Conservation (phyloP, 2,888 invertebrate species). For the Pammene fasciana region DNA sequence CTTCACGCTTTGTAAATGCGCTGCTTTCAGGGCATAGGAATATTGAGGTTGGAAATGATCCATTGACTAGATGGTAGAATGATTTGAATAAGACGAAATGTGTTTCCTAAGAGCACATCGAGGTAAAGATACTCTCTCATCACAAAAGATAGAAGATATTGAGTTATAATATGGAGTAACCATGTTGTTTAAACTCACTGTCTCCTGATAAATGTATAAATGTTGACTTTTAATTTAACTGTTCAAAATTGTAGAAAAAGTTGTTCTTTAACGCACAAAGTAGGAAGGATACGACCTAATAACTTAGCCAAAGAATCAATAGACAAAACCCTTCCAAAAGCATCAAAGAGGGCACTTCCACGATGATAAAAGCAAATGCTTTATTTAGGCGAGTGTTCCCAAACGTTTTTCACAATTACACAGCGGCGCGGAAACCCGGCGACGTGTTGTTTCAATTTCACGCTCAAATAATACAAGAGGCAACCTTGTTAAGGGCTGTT, state of each 20-base stretch:
- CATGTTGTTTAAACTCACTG: too few species aligned
- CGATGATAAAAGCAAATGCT: constrained; percentile 25
- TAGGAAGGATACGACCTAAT: neutral
- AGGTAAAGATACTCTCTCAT: neutral
- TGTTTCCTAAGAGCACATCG: neutral
- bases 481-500: constrained; percentile 59
- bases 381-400: constrained; percentile 37
- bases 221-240: too few species aligned
- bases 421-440: constrained; percentile 36
- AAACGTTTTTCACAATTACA: constrained; percentile 42
- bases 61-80: constrained; percentile 5
- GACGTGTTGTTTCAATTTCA: constrained; percentile 45
- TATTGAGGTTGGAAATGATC: constrained; percentile 20
- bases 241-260: too few species aligned
- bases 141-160: too few species aligned
- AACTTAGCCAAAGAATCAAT: constrained; percentile 30
- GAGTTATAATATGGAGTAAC: too few species aligned
- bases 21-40: constrained; percentile 11
- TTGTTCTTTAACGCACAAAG: too few species aligned
- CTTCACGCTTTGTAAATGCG: constrained; percentile 45
- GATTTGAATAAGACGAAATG: constrained; percentile 9
- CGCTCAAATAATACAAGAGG: constrained; percentile 50
- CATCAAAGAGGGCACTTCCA: constrained; percentile 7
- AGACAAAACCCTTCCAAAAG: constrained; percentile 24
- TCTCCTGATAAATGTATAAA: too few species aligned